Evolutionary conservation across 2,888 invertebrate species (phyloP).

Genomic region (Doris montereyensis): DNA sequence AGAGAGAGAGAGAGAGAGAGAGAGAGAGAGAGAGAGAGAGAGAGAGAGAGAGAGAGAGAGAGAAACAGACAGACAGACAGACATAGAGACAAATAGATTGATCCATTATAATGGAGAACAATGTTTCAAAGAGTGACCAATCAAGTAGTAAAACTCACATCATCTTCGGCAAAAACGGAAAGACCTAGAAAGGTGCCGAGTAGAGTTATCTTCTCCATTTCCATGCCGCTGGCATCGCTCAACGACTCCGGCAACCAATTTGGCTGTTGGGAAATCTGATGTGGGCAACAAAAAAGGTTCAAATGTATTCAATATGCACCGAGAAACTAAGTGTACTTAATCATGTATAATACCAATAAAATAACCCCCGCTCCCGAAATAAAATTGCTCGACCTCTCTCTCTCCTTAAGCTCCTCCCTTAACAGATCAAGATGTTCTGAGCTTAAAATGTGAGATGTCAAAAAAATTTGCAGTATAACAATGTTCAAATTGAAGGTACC

Average conservation of each 20-base stretch:
- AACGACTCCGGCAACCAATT: constrained; percentile 84
- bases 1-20: not conserved
- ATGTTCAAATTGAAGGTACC: no score
- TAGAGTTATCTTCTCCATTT: constrained; percentile 87
- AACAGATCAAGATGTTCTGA: no score
- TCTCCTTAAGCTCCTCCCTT: no score
- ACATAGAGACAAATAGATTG: not conserved
- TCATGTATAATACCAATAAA: no score
- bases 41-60: not conserved
- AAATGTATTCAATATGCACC: not conserved
- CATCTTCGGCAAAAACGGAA: constrained; percentile 94
- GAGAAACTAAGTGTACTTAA: no score
- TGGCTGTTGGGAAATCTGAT: constrained; percentile 73
- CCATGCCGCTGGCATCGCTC: constrained; percentile 86
- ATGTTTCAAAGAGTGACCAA: no score
- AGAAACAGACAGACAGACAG: not conserved
- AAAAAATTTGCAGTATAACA: no score
- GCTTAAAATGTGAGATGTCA: no score
- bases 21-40: not conserved
- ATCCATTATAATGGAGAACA: no score
- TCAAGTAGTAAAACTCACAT: constrained; percentile 75
- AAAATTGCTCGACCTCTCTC: no score
- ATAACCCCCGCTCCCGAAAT: no score
- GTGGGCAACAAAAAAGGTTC: constrained; percentile 23
- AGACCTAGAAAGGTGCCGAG: constrained; percentile 93